Percentiles rank a stretch among this genome's conserved stretches.
phyloP scores from a whole-genome alignment of 2,888 invertebrate genomes.

The Stenoptilia bipunctidactyla region DNA sequence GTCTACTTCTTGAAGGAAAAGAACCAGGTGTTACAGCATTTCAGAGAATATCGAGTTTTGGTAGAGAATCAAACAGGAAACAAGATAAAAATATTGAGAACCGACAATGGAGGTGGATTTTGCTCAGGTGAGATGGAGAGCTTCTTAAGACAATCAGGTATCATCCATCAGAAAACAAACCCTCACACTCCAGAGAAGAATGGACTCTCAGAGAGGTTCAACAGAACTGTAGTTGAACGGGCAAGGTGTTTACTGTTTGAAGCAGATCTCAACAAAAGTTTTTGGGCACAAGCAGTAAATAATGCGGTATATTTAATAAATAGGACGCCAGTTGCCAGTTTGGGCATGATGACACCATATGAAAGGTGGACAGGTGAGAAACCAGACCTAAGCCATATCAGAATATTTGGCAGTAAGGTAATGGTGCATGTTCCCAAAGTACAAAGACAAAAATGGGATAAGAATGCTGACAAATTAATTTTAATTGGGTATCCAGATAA shows the following conservation, averaged over 20 bases:
- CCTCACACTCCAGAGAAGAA: conserved; percentile 11
- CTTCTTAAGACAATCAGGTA: conserved; percentile 2
- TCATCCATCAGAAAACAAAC: conserved; percentile 7
- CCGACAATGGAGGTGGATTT: too few relatives aligned
- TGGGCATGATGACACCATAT: conserved; percentile 13
- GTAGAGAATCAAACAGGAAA: conserved; percentile 12
- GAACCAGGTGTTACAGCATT: conserved; percentile 7
- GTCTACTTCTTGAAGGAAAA: conserved; percentile 9
- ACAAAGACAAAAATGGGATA: too few relatives aligned
- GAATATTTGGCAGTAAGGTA: too few relatives aligned
- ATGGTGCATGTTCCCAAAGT: too few relatives aligned
- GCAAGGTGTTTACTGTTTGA: conserved; percentile 10
- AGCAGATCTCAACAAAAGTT: conserved; percentile 8
- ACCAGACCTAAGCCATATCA: too few relatives aligned
- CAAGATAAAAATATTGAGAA: too few relatives aligned
- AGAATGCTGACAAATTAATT: too few relatives aligned
- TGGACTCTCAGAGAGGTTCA: conserved; percentile 8
- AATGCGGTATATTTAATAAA: conserved; percentile 11
- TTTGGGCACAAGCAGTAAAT: conserved; percentile 4
- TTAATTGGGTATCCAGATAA: too few relatives aligned
- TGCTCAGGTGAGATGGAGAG: neutral
- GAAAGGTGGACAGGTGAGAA: conserved; percentile 12
- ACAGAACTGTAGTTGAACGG: conserved; percentile 11
- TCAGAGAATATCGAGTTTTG: conserved; percentile 10
- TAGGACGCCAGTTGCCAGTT: conserved; percentile 5